These are phyloP conservation scores for Aspidiotus destructor DNA, from an alignment of 2,888 invertebrate genomes.

Conservation along the genomic window DNA sequence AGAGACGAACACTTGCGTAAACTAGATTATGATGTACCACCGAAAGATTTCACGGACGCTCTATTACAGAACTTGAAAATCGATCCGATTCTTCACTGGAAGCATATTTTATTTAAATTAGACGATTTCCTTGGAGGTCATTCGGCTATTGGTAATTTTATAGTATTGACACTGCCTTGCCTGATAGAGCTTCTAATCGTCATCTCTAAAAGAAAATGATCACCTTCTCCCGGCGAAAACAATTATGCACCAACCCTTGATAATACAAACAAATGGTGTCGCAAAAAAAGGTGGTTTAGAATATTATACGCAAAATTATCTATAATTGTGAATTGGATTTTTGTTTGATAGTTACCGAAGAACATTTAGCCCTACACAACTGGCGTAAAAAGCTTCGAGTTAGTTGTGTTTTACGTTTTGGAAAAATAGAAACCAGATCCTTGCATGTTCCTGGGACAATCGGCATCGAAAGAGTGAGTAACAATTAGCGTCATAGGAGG, in stretches of 20 bases:
- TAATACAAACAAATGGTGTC: conserved; percentile 46
- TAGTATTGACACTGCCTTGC: conserved; percentile 64
- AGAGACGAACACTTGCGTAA: conserved; percentile 41
- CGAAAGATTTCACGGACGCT: conserved; percentile 66
- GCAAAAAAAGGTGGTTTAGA: conserved; percentile 40
- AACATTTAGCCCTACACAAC: conserved; percentile 73
- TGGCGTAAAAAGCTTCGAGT: conserved; percentile 73
- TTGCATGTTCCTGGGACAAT: conserved; percentile 77
- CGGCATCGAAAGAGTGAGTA: conserved; percentile 62
- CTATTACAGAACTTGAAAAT: conserved; percentile 59
- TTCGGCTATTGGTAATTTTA: conserved; percentile 74
- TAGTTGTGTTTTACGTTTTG: conserved; percentile 69
- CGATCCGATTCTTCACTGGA: conserved; percentile 58
- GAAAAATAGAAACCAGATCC: conserved; percentile 82
- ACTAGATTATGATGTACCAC: conserved; percentile 40
- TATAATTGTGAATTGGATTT: too few relatives aligned
- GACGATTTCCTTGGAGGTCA: conserved; percentile 84
- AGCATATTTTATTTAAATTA: conserved; percentile 69
- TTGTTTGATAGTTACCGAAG: conserved; percentile 54
- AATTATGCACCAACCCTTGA: conserved; percentile 46
- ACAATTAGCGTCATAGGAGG: too few relatives aligned
- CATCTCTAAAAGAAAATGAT: too few relatives aligned
- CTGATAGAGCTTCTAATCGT: conserved; percentile 47
- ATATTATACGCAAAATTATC: too few relatives aligned
- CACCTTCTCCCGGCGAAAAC: too few relatives aligned